Conservation (phyloP, 2,113 vertebrate species). For the Tupaia tana region DNA sequence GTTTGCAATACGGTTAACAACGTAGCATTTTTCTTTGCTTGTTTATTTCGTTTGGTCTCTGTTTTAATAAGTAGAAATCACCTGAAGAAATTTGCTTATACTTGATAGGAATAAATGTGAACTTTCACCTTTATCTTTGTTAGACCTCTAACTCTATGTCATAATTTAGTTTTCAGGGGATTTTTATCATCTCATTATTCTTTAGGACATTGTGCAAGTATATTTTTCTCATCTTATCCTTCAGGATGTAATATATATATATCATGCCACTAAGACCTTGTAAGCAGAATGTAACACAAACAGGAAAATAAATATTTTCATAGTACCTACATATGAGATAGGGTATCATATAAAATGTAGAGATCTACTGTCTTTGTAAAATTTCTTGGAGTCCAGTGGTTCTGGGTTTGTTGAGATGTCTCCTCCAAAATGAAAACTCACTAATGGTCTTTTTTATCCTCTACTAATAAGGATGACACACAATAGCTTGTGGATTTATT, state of each 20-base stretch:
- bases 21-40: neutral
- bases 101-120: neutral
- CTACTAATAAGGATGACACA: neutral
- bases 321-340: conserved; percentile 25
- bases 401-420: neutral
- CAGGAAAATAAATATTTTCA: conserved; percentile 20
- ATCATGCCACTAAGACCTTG: neutral
- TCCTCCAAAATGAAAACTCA: neutral
- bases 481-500: neutral
- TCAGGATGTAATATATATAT: neutral
- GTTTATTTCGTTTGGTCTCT: neutral
- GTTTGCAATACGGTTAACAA: neutral
- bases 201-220: neutral
- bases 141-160: neutral
- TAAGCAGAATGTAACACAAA: neutral
- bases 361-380: neutral
- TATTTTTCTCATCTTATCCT: conserved; percentile 20
- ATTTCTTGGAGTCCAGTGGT: neutral
- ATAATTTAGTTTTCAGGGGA: neutral
- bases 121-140: neutral
- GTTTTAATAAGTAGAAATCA: neutral
- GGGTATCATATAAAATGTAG: neutral
- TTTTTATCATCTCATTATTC: neutral
- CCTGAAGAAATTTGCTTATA: neutral
- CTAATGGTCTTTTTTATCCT: neutral